Conservation (phyloP, 2,888 invertebrate genomes). For the Parasteatoda lunata region DNA sequence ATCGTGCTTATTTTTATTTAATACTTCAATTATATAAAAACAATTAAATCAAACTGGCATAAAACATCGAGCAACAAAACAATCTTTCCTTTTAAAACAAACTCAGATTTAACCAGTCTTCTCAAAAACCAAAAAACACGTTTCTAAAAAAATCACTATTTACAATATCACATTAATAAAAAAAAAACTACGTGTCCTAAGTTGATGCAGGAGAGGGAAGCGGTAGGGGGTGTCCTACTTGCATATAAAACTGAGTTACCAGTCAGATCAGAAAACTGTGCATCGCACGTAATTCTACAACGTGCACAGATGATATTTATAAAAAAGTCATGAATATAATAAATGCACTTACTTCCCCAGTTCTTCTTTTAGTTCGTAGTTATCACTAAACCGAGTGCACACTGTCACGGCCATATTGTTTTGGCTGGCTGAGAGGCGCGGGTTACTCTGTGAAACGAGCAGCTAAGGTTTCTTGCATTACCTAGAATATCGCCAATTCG, state of each 20-base stretch:
- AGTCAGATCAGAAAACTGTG: constrained; percentile 27
- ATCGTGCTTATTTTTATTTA: no score
- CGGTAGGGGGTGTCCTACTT: constrained; percentile 50
- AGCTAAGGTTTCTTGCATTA: not conserved
- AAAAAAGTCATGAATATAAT: not conserved
- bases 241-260: not conserved
- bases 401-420: constrained; percentile 74
- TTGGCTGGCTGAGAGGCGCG: constrained; percentile 16
- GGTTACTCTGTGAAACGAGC: not conserved
- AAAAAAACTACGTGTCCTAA: constrained; percentile 45
- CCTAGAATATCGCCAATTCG: constrained; percentile 33
- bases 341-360: constrained; percentile 92
- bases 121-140: constrained; percentile 58
- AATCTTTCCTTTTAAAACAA: no score
- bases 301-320: not conserved
- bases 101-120: constrained; percentile 15
- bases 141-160: constrained; percentile 58
- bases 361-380: constrained; percentile 99
- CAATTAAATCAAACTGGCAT: no score
- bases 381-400: constrained; percentile 98
- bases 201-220: constrained; percentile 2
- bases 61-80: no score
- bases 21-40: no score
- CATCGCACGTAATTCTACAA: not conserved
- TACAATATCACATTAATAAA: constrained; percentile 59